These are phyloP conservation scores for Strix uralensis DNA, from an alignment of 2,113 vertebrate genomes.

Conservation along the genomic window DNA sequence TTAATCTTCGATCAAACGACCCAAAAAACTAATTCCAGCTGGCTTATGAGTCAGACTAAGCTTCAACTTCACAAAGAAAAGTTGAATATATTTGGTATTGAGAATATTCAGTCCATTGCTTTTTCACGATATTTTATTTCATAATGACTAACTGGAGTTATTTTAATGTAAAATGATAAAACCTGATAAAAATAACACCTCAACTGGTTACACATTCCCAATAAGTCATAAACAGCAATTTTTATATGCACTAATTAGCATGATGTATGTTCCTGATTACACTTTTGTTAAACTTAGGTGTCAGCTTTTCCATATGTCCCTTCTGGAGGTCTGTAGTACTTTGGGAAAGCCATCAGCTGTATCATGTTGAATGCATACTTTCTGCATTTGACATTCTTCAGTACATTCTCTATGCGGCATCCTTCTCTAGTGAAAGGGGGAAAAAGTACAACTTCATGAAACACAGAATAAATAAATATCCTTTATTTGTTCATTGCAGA, in stretches of 20 bases:
- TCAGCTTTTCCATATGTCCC: constrained; percentile 97
- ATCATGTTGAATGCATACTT: constrained; percentile 99
- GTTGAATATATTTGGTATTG: neutral
- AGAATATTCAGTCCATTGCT: neutral
- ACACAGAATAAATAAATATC: constrained; percentile 82
- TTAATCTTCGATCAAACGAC: neutral
- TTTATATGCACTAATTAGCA: constrained; percentile 41
- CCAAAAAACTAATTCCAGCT: neutral
- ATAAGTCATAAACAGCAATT: neutral
- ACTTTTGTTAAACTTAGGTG: constrained; percentile 78
- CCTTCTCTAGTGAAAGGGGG: constrained; percentile 92
- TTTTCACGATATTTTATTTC: constrained; percentile 7
- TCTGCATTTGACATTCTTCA: constrained; percentile 98
- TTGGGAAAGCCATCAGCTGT: constrained; percentile 98
- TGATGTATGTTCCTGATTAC: constrained; percentile 62
- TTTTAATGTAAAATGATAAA: neutral
- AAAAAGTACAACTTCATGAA: constrained; percentile 84
- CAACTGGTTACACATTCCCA: constrained; percentile 25
- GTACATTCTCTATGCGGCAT: constrained; percentile 99
- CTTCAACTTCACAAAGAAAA: neutral
- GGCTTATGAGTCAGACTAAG: neutral
- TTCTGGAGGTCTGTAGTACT: constrained; percentile 95
- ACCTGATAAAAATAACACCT: constrained; percentile 7
- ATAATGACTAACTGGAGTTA: neutral
- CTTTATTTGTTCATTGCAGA: constrained; percentile 87